Percentiles rank a stretch among this genome's conserved stretches.
Evolutionary conservation across 2,113 vertebrate genomes (phyloP).

Genomic region (Odocoileus hemionus): DNA sequence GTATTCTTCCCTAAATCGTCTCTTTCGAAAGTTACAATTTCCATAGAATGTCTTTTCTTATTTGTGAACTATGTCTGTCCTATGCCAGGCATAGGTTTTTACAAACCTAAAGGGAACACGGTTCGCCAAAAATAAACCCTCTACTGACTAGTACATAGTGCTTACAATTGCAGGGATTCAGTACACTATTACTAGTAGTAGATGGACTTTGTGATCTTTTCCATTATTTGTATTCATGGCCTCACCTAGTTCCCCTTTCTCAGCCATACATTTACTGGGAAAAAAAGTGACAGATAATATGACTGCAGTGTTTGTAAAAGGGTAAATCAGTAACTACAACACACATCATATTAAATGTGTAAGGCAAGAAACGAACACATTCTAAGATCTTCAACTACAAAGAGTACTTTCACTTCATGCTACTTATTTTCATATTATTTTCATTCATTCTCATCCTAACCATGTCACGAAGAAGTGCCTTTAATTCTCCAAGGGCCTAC

Average conservation of each 20-base stretch:
- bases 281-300: not conserved
- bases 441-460: not conserved
- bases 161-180: not conserved
- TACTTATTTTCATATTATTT: not conserved
- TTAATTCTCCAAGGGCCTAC: slow-evolving; percentile 20
- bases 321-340: not conserved
- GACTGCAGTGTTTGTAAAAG: not conserved
- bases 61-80: not conserved
- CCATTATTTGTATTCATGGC: not conserved
- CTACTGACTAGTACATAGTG: not conserved
- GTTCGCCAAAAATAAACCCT: not conserved
- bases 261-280: not conserved
- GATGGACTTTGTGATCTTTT: not conserved
- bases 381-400: not conserved
- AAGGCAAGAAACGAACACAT: not conserved
- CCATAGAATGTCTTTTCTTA: not conserved
- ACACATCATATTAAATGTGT: not conserved
- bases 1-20: not conserved
- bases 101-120: not conserved
- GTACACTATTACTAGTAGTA: not conserved
- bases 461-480: not conserved
- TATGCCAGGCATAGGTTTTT: not conserved
- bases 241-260: not conserved
- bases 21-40: not conserved
- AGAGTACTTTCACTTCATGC: not conserved